Evolutionary conservation across 2,797 vertebrate species (phyloP), one percentile per base, ranked within the genome.

Genomic region (Euthynnus affinis): DNA sequence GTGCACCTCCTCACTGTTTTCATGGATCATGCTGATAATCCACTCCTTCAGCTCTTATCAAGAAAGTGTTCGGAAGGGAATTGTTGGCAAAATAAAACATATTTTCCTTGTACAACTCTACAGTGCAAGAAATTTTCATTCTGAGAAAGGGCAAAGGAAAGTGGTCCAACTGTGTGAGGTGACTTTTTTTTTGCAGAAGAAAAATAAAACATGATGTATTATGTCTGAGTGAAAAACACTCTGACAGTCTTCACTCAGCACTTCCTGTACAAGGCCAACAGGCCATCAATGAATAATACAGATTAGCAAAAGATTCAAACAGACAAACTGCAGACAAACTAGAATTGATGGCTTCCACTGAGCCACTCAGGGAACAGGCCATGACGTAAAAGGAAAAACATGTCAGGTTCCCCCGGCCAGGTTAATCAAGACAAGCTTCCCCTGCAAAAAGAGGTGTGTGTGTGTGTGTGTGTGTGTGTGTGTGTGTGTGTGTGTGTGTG

Each of bases 371-470:
- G 88, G 85, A 93, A 71, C 78, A 2, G 75, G 75, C 78, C 87
- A 92, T 94, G 93, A 95, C 85, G 92, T 93, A 87, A 93, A 88
- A 89, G 82, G 80, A 79, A 90, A 95, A 94, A 93, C 92, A 93
- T 63, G 86, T 87, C 74, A 74, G 80, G 71, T 86, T 92, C 79
- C 83, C 71, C 84, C 71, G 78, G 87, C 88, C 89, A 88, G 85
- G 90, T 95, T 93, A 94, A 96, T 95, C 92, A 95, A 93, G 89
- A 89, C 92, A 91, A 90, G 89, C 85, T 88, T 93, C 73, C 81
- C 71, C 83, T 80, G 78, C 78, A 79, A 80, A 86, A 75, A 74
- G 20, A 37, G 29, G 37, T 83, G 83, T 70, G 59, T 63, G 57
- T 75, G 71, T 65, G 52, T 53, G 56, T 60, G 44, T 37, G 51